A percentile compares a stretch with the other conserved stretches of the same genome.
Evolutionary conservation across 92 coral and sea anemone species (phyloP).

Genomic region (Palythoa grandis): DNA sequence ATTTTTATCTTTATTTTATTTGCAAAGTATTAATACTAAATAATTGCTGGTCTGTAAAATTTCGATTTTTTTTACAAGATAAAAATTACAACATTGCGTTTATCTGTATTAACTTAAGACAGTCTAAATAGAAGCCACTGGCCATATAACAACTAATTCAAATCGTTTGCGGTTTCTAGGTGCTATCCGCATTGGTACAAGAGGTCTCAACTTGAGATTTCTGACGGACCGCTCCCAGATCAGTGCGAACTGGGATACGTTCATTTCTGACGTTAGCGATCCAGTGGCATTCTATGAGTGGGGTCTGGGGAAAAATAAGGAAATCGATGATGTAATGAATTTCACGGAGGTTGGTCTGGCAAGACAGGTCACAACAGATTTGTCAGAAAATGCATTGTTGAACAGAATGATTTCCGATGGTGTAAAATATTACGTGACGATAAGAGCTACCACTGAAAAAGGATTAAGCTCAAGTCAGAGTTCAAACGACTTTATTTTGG

Average conservation of each 20-base stretch:
- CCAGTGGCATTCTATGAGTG: conserved; percentile 87
- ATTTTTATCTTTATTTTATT: too few species aligned
- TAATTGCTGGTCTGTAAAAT: too few species aligned
- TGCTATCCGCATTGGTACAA: conserved; percentile 70
- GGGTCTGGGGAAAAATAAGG: conserved; percentile 82
- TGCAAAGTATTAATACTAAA: too few species aligned
- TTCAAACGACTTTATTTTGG: conserved; percentile 87
- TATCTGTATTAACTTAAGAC: too few species aligned
- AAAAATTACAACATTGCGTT: too few species aligned
- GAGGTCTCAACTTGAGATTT: conserved; percentile 59
- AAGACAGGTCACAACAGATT: conserved; percentile 57
- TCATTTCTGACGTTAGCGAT: conserved; percentile 72
- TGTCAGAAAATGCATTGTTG: conserved; percentile 72
- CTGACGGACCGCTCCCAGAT: conserved; percentile 68
- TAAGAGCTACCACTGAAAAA: conserved; percentile 73
- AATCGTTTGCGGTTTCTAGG: conserved; percentile 2
- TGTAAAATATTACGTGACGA: conserved; percentile 75
- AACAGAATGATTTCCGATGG: conserved; percentile 69
- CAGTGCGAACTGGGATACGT: conserved; percentile 88
- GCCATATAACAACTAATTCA: too few species aligned
- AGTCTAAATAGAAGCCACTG: too few species aligned
- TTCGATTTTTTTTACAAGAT: too few species aligned
- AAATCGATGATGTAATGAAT: conserved; percentile 69
- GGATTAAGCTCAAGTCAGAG: conserved; percentile 69
- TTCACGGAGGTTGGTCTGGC: conserved; percentile 76